Evolutionary conservation across 1,140 invertebrate genomes (phyloP).

Genomic region (Eupeodes corollae): DNA sequence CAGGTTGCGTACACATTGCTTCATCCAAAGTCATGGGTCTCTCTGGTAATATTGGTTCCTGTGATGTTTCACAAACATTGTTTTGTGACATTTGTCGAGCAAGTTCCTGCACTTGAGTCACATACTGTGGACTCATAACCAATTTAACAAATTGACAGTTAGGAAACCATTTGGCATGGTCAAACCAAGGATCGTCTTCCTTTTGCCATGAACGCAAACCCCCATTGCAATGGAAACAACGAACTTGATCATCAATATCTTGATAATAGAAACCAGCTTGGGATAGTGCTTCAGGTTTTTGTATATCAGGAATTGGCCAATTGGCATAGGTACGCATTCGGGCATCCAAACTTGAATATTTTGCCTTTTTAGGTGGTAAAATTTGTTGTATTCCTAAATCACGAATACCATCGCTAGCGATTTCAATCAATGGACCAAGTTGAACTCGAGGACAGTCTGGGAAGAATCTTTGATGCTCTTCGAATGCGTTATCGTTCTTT

Average conservation of each 20-base stretch:
- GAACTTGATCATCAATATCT: conserved; percentile 53
- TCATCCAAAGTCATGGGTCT: conserved; percentile 12
- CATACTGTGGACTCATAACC: conserved; percentile 67
- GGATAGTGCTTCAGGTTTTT: conserved; percentile 54
- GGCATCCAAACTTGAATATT: conserved; percentile 49
- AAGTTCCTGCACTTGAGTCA: conserved; percentile 39
- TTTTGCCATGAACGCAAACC: conserved; percentile 75
- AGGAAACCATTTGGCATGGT: conserved; percentile 84
- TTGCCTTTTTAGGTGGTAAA: conserved; percentile 45
- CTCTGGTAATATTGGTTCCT: neutral
- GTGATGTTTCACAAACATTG: conserved; percentile 7
- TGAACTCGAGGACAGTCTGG: conserved; percentile 50
- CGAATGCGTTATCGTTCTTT: conserved; percentile 57
- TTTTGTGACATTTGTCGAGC: neutral
- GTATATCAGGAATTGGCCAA: conserved; percentile 52
- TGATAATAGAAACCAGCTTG: conserved; percentile 69
- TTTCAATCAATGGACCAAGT: conserved; percentile 28
- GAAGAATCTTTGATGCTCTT: conserved; percentile 60
- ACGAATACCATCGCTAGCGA: conserved; percentile 38
- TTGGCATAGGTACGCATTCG: conserved; percentile 50
- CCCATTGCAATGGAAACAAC: conserved; percentile 87
- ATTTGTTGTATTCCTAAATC: conserved; percentile 54
- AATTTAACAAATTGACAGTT: conserved; percentile 67
- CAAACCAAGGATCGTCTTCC: conserved; percentile 76
- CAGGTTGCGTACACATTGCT: conserved; percentile 43